A percentile compares a stretch with the other conserved stretches of the same genome.
Evolutionary conservation across 30 jellyfish, hydroid and myxozoan genomes (phyloP).

Genomic region (Turritopsis dohrnii): DNA sequence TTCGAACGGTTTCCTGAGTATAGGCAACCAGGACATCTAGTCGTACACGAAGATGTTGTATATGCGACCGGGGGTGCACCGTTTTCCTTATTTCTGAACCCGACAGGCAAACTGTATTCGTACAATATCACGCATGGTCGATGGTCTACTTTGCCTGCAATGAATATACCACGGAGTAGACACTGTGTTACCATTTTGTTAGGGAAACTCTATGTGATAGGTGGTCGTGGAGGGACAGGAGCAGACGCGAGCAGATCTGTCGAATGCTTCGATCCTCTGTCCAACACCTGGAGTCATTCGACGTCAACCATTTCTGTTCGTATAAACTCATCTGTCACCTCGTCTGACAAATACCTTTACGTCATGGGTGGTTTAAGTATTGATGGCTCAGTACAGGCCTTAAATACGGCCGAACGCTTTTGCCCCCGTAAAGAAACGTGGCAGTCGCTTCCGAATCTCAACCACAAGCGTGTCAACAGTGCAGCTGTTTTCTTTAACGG

Average conservation of each 20-base stretch:
- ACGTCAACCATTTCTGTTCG: slow-evolving; percentile 10
- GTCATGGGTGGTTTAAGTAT: slow-evolving; percentile 25
- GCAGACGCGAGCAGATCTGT: not conserved
- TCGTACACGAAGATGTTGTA: slow-evolving; percentile 4
- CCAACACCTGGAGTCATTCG: not conserved
- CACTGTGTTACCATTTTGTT: slow-evolving; percentile 5
- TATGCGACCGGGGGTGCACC: slow-evolving; percentile 22
- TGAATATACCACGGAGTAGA: slow-evolving; percentile 9
- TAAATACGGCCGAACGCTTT: slow-evolving; percentile 23
- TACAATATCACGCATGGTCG: slow-evolving; percentile 2
- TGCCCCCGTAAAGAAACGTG: slow-evolving; percentile 28
- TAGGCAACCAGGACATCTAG: slow-evolving; percentile 16
- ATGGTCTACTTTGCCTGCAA: slow-evolving; percentile 18
- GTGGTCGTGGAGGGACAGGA: slow-evolving; percentile 5
- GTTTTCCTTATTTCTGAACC: not conserved
- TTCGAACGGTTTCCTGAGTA: slow-evolving; percentile 27
- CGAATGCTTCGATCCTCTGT: slow-evolving; percentile 22
- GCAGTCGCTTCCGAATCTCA: slow-evolving; percentile 10
- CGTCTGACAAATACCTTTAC: slow-evolving; percentile 22
- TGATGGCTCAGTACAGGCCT: slow-evolving; percentile 3
- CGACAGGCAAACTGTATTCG: not conserved
- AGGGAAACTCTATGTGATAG: slow-evolving; percentile 23
- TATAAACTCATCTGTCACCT: slow-evolving; percentile 15
- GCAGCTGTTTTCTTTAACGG: slow-evolving; percentile 26
- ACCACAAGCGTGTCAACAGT: slow-evolving; percentile 9